Percentiles rank a stretch among this genome's conserved stretches.
Evolutionary conservation across 1,140 invertebrate genomes (phyloP).

Genomic region (Popillia japonica): DNA sequence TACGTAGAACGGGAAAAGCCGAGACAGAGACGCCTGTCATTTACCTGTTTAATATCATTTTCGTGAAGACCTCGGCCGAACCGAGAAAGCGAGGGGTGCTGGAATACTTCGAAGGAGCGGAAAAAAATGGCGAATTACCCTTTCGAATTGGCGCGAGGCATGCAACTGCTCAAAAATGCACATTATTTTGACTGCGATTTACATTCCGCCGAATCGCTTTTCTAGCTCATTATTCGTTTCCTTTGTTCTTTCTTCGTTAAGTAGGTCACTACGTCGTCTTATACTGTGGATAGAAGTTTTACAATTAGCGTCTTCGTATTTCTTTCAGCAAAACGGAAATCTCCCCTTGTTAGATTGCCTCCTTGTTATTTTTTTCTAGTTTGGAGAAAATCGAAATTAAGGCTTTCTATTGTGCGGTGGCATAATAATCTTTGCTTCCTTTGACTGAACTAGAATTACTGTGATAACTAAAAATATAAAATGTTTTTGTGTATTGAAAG

Average conservation of each 20-base stretch:
- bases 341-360: background rate
- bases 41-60: conserved; percentile 34
- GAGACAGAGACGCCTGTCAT: background rate
- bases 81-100: background rate
- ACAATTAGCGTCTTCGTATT: conserved; percentile 22
- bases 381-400: background rate
- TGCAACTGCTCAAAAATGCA: conserved; percentile 29
- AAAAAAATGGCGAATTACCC: conserved; percentile 25
- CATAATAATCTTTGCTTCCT: no score
- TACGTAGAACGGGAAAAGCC: background rate
- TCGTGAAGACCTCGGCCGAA: background rate
- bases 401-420: background rate
- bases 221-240: conserved; percentile 26
- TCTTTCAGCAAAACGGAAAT: conserved; percentile 1
- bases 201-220: conserved; percentile 17
- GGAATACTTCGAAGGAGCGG: background rate
- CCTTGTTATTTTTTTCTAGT: background rate
- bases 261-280: conserved; percentile 4
- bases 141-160: conserved; percentile 19
- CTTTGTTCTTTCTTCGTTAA: conserved; percentile 22
- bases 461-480: no score
- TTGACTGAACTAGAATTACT: no score
- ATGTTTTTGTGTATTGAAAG: no score
- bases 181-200: conserved; percentile 17
- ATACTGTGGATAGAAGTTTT: background rate